Base-by-base conservation (phyloP, 1,140 invertebrate genomes). In the Danaus plexippus region DNA sequence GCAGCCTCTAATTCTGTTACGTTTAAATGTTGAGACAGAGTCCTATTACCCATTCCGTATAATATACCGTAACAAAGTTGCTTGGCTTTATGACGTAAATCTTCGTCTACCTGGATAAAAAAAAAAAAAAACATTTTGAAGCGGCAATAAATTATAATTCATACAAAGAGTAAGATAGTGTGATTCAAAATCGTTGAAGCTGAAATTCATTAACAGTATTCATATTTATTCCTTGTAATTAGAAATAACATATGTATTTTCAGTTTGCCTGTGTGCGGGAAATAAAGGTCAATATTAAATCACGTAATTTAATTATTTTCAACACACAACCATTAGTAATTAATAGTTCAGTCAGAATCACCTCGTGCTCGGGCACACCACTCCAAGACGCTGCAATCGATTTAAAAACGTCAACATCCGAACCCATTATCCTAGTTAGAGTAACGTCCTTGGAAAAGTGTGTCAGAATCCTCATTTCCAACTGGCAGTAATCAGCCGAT, bases 11-110 rank as follows among this genome's bases (percentile, higher is more conserved):
- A 84, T 80, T 96, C 94, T 4, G 90, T 88, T n/a, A 97, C 90
- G 54, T 91, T 91, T 12, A 99, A 84, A 54, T 93, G 91, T 58
- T 97, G 93, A 0, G 93, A 90, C n/a, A 99, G 87, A 1, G 94
- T 90, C 73, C 92, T 95, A 10, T 91, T 88, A 9, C 97, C 96
- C 91, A 99, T 99, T n/a, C 98, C 98, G 83, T 99, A 99, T 49
- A 99, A 94, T 65, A 99, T 96, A 9, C 96, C 98, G 88, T 99
- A 99, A 71, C 96, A 98, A 11, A 99, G 90, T 88, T 98, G 92
- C 84, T 99, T 98, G 0, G 96, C 94, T 70, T 94, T 92, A 69
- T 97, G 94, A 47, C 97, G 89, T 64, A 95, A 88, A 53, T 91
- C 89, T 48, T 92, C 89, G 11, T 91, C 90, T 0, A 97, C 92